These are phyloP conservation scores for Taxidea taxus DNA, from an alignment of 2,113 vertebrate species.

Conservation along the genomic window DNA sequence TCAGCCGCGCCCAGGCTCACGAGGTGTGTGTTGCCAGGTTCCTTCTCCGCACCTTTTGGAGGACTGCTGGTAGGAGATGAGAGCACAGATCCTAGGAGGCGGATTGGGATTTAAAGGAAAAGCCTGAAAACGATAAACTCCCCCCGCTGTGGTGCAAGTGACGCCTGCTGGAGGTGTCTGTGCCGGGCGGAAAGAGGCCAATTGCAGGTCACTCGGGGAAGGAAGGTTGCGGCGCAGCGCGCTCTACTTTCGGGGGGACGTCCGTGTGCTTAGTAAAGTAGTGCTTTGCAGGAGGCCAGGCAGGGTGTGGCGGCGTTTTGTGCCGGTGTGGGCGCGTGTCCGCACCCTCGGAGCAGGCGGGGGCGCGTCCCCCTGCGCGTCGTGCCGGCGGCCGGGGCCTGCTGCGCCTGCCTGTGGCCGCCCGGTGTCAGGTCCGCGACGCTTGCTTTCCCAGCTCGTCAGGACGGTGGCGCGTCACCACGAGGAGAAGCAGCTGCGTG, in stretches of 20 bases:
- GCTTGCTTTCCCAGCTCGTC: conserved; percentile 84
- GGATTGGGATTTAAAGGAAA: neutral
- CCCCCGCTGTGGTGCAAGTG: too few species aligned
- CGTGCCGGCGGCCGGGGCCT: neutral
- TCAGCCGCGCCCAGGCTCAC: neutral
- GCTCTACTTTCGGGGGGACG: neutral
- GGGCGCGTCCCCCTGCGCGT: accelerated
- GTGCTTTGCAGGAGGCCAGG: neutral
- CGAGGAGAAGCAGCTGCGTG: conserved; percentile 83
- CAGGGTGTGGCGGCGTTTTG: neutral
- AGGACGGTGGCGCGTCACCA: conserved; percentile 87
- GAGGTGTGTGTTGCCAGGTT: neutral
- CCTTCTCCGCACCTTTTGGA: neutral
- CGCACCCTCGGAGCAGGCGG: accelerated
- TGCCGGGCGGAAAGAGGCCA: neutral
- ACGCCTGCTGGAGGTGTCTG: neutral
- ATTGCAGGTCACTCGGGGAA: too few species aligned
- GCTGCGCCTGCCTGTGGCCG: neutral
- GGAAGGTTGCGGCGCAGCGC: neutral
- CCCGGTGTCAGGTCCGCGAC: accelerated
- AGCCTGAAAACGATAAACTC: neutral
- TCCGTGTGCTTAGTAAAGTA: neutral
- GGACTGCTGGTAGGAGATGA: neutral
- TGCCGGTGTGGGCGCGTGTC: accelerated
- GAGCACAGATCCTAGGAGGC: neutral